These are phyloP conservation scores for Drosophila birchii DNA, from an alignment of 2,888 invertebrate genomes.

Conservation along the genomic window DNA sequence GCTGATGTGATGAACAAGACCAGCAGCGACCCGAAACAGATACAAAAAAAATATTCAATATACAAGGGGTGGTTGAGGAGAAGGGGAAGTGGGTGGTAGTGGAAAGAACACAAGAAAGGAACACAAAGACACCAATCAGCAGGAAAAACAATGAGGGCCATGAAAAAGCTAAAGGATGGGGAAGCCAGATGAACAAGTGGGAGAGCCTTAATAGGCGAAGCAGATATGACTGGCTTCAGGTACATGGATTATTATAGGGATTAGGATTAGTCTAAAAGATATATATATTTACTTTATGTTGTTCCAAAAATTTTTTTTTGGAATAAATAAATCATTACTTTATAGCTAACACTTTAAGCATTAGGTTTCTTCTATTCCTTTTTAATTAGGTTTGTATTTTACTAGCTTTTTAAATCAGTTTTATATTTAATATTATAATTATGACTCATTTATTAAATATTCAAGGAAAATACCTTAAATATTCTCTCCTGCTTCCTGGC, in stretches of 20 bases:
- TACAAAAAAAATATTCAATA: constrained; percentile 9
- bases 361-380: neutral
- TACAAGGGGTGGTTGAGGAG: neutral
- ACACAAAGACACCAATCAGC: constrained; percentile 66
- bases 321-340: no score
- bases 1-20: constrained; percentile 22
- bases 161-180: constrained; percentile 24
- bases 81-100: no score
- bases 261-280: neutral
- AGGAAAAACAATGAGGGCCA: constrained; percentile 55
- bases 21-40: constrained; percentile 9
- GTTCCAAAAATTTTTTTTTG: no score
- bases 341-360: no score
- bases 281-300: no score
- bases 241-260: constrained; percentile 12
- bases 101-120: neutral
- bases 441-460: neutral
- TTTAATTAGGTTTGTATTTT: neutral
- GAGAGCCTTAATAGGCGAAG: constrained; percentile 53
- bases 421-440: no score
- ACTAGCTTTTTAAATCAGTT: no score
- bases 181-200: constrained; percentile 26
- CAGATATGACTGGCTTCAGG: constrained; percentile 15
- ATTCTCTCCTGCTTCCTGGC: neutral
- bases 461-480: neutral